These are phyloP conservation scores for Maniola jurtina DNA, from an alignment of 1,140 invertebrate genomes.

Conservation along the genomic window DNA sequence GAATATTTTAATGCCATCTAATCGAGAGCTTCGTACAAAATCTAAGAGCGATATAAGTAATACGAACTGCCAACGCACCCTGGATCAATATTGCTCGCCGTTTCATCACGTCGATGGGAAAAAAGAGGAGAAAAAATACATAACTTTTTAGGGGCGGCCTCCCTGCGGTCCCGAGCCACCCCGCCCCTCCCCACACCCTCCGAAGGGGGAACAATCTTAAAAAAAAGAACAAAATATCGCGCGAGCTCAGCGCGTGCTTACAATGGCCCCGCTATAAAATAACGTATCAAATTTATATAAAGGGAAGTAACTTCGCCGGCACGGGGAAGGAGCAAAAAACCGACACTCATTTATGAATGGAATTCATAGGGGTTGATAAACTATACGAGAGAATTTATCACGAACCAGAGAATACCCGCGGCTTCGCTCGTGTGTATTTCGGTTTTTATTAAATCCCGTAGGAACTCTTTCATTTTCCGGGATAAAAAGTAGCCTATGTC, in stretches of 20 bases:
- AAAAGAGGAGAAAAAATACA: slow-evolving; percentile 78
- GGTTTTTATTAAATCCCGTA: too few relatives aligned
- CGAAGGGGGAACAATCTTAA: slow-evolving; percentile 38
- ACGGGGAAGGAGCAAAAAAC: slow-evolving; percentile 54
- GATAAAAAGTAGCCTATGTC: too few relatives aligned
- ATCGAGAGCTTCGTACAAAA: slow-evolving; percentile 18
- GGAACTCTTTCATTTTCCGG: too few relatives aligned
- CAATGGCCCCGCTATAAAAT: slow-evolving; percentile 58
- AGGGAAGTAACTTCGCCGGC: slow-evolving; percentile 60
- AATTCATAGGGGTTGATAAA: slow-evolving; percentile 9
- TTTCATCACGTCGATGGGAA: slow-evolving; percentile 75
- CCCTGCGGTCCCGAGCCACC: slow-evolving; percentile 41
- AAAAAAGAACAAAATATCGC: slow-evolving; percentile 63
- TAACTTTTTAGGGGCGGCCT: slow-evolving; percentile 74
- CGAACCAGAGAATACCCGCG: too few relatives aligned
- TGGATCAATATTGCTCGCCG: slow-evolving; percentile 70
- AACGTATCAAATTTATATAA: slow-evolving; percentile 73
- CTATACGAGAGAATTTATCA: slow-evolving; percentile 34
- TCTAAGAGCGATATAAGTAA: slow-evolving; percentile 27
- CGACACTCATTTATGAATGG: slow-evolving; percentile 21
- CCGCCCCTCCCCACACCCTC: slow-evolving; percentile 37
- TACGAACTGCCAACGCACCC: slow-evolving; percentile 43
- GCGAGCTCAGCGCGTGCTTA: slow-evolving; percentile 59
- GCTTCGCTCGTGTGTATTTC: too few relatives aligned
- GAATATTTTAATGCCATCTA: not conserved